phyloP scores from a whole-genome alignment of 2,888 invertebrate genomes.

The Odontocerum albicorne region DNA sequence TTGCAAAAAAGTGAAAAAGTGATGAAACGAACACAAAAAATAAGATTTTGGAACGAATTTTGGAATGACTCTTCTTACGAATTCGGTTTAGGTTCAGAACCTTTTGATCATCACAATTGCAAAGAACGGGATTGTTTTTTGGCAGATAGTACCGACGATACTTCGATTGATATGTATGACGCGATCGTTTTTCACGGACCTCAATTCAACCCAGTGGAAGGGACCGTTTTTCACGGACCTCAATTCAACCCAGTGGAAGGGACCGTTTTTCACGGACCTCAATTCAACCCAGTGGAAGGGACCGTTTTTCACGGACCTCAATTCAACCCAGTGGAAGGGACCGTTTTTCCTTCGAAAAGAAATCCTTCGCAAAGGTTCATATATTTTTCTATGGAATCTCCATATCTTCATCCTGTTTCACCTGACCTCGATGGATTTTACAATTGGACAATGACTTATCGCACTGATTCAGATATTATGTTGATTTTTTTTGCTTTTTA shows the following conservation, averaged over 20 bases:
- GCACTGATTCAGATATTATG: constrained; percentile 53
- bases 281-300: constrained; percentile 56
- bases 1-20: too few relatives aligned
- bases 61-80: constrained; percentile 46
- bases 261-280: constrained; percentile 47
- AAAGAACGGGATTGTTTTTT: constrained; percentile 50
- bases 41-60: constrained; percentile 44
- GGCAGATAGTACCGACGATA: constrained; percentile 44
- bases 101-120: constrained; percentile 41
- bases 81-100: constrained; percentile 47
- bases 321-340: constrained; percentile 38
- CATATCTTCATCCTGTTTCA: constrained; percentile 39
- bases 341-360: too few relatives aligned
- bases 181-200: constrained; percentile 57
- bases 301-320: constrained; percentile 56
- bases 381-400: too few relatives aligned
- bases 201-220: constrained; percentile 40
- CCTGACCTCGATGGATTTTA: constrained; percentile 48
- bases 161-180: constrained; percentile 49
- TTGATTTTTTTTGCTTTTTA: constrained; percentile 47
- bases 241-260: constrained; percentile 9
- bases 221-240: neutral
- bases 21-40: too few relatives aligned
- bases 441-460: constrained; percentile 61
- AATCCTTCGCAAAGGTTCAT: too few relatives aligned